Evolutionary conservation across 2,113 vertebrate species (phyloP), one percentile per base, ranked within the genome.

Genomic region (Myiagra hebetior): DNA sequence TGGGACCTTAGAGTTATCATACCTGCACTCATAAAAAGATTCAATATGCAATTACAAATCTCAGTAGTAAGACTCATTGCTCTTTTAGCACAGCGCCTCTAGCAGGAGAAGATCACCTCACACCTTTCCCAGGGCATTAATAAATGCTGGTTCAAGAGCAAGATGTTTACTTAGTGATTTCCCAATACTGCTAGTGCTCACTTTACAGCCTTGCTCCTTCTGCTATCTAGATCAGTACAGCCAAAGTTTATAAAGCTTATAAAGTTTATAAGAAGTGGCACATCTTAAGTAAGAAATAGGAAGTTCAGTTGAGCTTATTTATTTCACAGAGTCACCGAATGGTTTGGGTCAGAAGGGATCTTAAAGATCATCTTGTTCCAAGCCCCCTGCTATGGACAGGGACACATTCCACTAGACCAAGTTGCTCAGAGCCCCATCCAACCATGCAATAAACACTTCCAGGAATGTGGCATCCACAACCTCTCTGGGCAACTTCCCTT

Each of bases 301-400:
- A 79, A 68, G 41, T 33, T 63, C 35, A 42, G 10, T 33, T 84
- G 41, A 63, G 27, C 31, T 56, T 26, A 28, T 42, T 69, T 49
- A 33, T 69, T 76, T 62, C 35, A 69, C 27, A 56, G 55, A 53
- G 41, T 55, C 47, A 41, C 24, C 5, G 42, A 49, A 31, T 23
- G 18, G 7, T 62, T 76, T 47, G 41, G 26, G 26, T 63, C 21
- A 69, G 35, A 67, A 69, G 31, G 31, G 55, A 42, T 27, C 31
- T 63, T 49, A 42, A 77, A 47, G 21, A 63, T 13, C 26, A 15
- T 42, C 30, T 35, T 23, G 21, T 69, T 49, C 79, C 31, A 76
- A 35, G 1, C 2, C 4, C 14, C 5, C 10, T 55, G 47, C 62
- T 24, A 41, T 0, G 0, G 41, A 30, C 21, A 62, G 70, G 41